Conservation (phyloP, 2,888 invertebrate species). For the Labia minor region DNA sequence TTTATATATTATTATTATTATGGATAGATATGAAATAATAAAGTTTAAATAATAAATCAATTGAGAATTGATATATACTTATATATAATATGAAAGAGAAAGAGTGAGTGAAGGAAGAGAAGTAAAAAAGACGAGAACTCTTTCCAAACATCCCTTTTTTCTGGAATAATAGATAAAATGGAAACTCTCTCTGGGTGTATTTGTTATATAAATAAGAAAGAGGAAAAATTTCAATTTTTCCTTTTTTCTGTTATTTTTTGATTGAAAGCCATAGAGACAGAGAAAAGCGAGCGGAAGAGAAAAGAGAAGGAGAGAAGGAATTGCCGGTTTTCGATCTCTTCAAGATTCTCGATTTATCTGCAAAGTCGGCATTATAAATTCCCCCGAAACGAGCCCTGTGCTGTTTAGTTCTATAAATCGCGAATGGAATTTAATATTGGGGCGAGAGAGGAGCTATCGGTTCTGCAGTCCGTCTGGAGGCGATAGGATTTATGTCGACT, state of each 20-base stretch:
- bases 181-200: no score
- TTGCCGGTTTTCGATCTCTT: conserved; percentile 13
- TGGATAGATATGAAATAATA: no score
- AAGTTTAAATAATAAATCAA: no score
- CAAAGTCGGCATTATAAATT: conserved; percentile 13
- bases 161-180: no score
- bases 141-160: no score
- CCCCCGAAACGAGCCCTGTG: background rate
- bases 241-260: background rate
- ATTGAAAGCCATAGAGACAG: conserved; percentile 6
- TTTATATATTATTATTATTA: no score
- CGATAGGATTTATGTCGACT: conserved; percentile 2
- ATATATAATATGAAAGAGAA: no score
- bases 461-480: background rate
- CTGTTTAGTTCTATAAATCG: conserved; percentile 13
- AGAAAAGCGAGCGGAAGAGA: background rate
- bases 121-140: no score
- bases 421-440: conserved; percentile 7
- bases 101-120: no score
- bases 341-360: conserved; percentile 5
- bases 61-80: no score
- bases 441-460: background rate
- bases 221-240: no score
- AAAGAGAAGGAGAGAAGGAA: background rate
- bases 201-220: no score